Conservation (phyloP, 2,113 vertebrate genomes). For the Ailurus styani region DNA sequence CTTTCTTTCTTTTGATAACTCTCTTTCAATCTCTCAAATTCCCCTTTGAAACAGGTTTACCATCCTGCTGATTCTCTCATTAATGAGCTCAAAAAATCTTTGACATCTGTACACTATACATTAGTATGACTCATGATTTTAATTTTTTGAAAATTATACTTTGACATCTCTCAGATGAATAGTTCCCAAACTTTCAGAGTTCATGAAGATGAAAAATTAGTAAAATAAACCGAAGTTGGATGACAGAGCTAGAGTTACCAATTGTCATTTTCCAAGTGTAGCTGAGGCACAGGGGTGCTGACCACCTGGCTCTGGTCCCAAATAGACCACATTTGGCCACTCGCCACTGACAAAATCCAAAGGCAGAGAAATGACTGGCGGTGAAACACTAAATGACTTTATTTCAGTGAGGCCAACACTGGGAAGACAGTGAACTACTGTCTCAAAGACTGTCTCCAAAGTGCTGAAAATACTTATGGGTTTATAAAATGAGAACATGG, state of each 20-base stretch:
- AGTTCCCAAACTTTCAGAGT: conserved; percentile 22
- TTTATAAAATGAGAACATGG: not conserved
- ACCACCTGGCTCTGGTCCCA: not conserved
- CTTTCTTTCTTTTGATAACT: not conserved
- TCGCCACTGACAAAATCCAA: not conserved
- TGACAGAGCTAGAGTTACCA: not conserved
- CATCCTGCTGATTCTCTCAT: conserved; percentile 3
- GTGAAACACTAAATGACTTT: not conserved
- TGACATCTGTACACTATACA: conserved; percentile 3
- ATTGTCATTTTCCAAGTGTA: conserved; percentile 11
- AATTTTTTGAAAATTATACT: conserved; percentile 43
- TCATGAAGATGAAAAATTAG: conserved; percentile 21
- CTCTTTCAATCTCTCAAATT: conserved; percentile 2
- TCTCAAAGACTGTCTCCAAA: not conserved
- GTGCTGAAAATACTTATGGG: not conserved
- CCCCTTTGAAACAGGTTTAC: conserved; percentile 8
- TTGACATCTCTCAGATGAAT: conserved; percentile 18
- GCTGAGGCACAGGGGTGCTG: not conserved
- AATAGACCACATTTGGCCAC: not conserved
- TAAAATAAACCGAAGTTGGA: conserved; percentile 25
- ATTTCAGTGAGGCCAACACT: not conserved
- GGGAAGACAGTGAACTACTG: not conserved
- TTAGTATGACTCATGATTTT: conserved; percentile 17
- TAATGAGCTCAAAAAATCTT: conserved; percentile 19
- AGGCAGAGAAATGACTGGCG: not conserved